These are phyloP conservation scores for Sebastes minor DNA, from an alignment of 2,797 vertebrate species.

Conservation along the genomic window DNA sequence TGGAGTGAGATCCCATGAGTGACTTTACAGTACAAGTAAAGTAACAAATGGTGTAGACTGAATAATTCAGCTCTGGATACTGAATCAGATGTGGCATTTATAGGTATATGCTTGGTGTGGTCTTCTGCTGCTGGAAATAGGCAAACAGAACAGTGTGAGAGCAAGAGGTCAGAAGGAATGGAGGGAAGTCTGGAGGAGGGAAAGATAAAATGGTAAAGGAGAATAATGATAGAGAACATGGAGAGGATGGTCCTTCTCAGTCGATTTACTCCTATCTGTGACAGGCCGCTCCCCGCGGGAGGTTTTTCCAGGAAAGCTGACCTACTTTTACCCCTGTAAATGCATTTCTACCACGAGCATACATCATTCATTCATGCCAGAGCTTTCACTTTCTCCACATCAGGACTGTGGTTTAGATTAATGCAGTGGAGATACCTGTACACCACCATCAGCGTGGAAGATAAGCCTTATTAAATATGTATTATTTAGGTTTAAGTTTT, in stretches of 20 bases:
- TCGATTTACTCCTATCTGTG: conserved; percentile 64
- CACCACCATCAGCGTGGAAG: background rate
- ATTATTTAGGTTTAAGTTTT: background rate
- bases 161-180: conserved; percentile 28
- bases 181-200: conserved; percentile 1
- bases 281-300: conserved; percentile 55
- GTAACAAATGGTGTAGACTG: conserved; percentile 67
- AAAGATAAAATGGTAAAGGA: conserved; percentile 31
- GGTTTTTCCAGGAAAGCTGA: conserved; percentile 75
- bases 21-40: conserved; percentile 52
- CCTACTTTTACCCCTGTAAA: conserved; percentile 76
- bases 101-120: conserved; percentile 16
- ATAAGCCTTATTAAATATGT: background rate
- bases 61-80: conserved; percentile 70
- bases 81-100: conserved; percentile 54
- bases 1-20: conserved; percentile 41
- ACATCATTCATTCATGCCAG: conserved; percentile 64
- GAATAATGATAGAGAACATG: conserved; percentile 39
- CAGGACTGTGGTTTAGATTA: conserved; percentile 7
- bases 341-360: conserved; percentile 67
- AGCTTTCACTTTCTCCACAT: conserved; percentile 36
- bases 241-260: conserved; percentile 41
- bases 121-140: conserved; percentile 17
- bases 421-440: background rate
- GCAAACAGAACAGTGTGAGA: conserved; percentile 27